These are phyloP conservation scores for Saxidomus purpurata DNA, from an alignment of 1,140 invertebrate genomes.

Conservation along the genomic window DNA sequence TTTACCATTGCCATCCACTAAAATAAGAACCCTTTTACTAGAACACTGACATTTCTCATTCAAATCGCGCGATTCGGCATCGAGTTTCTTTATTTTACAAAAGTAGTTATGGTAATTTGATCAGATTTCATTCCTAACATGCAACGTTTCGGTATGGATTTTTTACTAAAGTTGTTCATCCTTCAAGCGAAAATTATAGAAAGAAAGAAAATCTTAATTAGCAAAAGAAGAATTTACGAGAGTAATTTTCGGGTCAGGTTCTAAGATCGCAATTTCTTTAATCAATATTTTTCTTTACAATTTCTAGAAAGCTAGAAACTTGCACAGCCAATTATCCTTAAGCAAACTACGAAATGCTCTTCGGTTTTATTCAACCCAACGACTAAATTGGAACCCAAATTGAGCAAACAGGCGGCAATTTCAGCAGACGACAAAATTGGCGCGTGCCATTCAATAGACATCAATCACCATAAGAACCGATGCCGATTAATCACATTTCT, in stretches of 20 bases:
- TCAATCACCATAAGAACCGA: conserved; percentile 13
- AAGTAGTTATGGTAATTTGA: too few species aligned
- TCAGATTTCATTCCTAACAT: too few species aligned
- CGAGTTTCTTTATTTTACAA: too few species aligned
- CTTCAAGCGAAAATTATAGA: background rate
- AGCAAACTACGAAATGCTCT: background rate
- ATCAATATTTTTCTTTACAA: conserved; percentile 8
- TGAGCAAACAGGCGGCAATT: conserved; percentile 17
- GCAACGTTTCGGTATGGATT: too few species aligned
- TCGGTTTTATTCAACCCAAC: conserved; percentile 6
- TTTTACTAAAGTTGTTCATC: background rate
- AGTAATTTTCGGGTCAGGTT: conserved; percentile 8
- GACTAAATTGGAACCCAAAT: conserved; percentile 34
- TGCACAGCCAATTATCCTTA: background rate
- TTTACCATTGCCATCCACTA: too few species aligned
- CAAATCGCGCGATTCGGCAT: too few species aligned
- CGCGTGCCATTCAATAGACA: conserved; percentile 14
- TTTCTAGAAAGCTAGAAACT: background rate
- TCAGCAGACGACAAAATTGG: conserved; percentile 26
- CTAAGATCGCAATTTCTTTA: conserved; percentile 13
- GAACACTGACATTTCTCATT: too few species aligned
- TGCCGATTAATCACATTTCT: conserved; percentile 40
- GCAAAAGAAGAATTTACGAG: conserved; percentile 7
- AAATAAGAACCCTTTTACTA: too few species aligned
- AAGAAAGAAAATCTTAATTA: background rate